Evolutionary conservation across 2,888 invertebrate species (phyloP).

Genomic region (Muschampia plurimacula): DNA sequence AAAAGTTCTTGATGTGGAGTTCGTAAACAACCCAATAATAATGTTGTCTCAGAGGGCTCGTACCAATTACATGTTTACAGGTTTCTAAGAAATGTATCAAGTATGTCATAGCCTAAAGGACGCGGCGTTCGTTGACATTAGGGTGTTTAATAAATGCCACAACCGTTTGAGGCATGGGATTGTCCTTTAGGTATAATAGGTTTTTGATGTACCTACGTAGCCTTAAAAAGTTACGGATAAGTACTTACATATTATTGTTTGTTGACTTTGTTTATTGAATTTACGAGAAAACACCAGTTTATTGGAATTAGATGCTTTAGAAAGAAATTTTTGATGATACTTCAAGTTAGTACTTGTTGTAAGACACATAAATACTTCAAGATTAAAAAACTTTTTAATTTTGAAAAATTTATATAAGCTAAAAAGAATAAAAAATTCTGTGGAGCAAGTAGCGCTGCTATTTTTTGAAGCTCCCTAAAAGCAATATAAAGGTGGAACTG

Average conservation of each 20-base stretch:
- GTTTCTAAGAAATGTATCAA: not conserved
- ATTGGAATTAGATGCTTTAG: too few relatives aligned
- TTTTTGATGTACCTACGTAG: not conserved
- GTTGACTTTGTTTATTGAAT: not conserved
- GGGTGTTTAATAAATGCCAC: slow-evolving; percentile 1
- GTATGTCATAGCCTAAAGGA: not conserved
- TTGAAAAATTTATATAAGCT: too few relatives aligned
- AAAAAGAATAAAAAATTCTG: too few relatives aligned
- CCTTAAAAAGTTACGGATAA: not conserved
- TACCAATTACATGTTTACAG: slow-evolving; percentile 20
- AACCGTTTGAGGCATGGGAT: not conserved
- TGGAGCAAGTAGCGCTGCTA: too few relatives aligned
- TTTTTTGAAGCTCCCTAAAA: too few relatives aligned
- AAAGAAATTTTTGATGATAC: too few relatives aligned
- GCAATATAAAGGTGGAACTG: too few relatives aligned
- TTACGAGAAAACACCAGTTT: too few relatives aligned
- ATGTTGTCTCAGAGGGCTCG: slow-evolving; percentile 35
- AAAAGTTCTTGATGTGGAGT: slow-evolving; percentile 47
- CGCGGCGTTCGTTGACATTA: slow-evolving; percentile 1
- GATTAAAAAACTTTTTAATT: too few relatives aligned
- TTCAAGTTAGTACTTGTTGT: too few relatives aligned
- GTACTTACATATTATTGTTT: not conserved
- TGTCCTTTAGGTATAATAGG: not conserved
- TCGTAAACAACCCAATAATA: slow-evolving; percentile 40
- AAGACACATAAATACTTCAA: too few relatives aligned